These are phyloP conservation scores for Trichogramma evanescens DNA, from an alignment of 2,888 invertebrate species.

Conservation along the genomic window DNA sequence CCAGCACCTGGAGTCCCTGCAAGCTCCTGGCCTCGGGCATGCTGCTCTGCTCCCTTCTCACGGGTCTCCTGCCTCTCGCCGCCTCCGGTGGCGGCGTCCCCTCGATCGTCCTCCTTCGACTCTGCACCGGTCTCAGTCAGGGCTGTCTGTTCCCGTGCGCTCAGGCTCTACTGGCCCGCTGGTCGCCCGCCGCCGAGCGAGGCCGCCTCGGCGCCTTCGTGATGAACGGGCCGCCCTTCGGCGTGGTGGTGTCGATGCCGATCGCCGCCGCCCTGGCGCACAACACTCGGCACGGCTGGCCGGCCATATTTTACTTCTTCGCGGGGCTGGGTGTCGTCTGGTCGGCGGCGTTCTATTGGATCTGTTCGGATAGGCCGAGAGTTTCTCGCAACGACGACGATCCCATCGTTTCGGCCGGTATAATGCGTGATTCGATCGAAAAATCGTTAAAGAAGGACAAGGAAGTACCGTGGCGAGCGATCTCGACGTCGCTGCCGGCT, in stretches of 20 bases:
- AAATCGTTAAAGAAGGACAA: constrained; percentile 32
- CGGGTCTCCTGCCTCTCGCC: constrained; percentile 47
- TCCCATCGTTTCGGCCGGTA: constrained; percentile 50
- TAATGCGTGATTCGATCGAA: background rate
- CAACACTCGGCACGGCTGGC: constrained; percentile 57
- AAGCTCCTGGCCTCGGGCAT: constrained; percentile 47
- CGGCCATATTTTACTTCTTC: constrained; percentile 59
- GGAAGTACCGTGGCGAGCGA: constrained; percentile 57
- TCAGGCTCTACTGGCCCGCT: constrained; percentile 67
- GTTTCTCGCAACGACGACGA: constrained; percentile 53
- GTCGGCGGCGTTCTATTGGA: constrained; percentile 52
- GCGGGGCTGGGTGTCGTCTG: constrained; percentile 53
- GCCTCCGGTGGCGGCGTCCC: constrained; percentile 54
- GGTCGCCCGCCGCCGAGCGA: constrained; percentile 58
- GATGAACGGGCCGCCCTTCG: constrained; percentile 56
- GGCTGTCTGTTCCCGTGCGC: constrained; percentile 65
- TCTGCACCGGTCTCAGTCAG: constrained; percentile 68
- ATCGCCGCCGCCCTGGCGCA: constrained; percentile 57
- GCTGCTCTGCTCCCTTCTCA: constrained; percentile 45
- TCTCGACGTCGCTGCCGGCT: constrained; percentile 61
- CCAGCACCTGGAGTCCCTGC: constrained; percentile 52
- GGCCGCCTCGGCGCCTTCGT: constrained; percentile 47
- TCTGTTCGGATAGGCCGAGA: constrained; percentile 52
- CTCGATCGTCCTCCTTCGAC: constrained; percentile 59
- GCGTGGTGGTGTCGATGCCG: constrained; percentile 60